A percentile compares a stretch with the other conserved stretches of the same genome.
phyloP scores from a whole-genome alignment of 1,140 invertebrate genomes.

The Drosophila auraria region DNA sequence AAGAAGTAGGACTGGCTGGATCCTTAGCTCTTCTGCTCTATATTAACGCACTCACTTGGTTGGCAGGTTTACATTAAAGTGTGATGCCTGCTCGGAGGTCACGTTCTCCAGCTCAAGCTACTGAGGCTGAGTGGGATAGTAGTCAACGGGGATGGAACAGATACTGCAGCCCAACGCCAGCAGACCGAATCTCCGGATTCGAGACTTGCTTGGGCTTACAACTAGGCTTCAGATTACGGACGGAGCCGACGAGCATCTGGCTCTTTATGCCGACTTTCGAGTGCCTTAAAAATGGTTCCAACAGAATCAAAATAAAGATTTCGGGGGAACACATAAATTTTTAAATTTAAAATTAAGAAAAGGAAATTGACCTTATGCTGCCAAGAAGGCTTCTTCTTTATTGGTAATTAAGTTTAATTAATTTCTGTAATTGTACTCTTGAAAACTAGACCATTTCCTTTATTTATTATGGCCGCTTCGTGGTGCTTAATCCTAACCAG shows the following conservation, averaged over 20 bases:
- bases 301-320: too few species aligned
- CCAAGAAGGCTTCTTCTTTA: background rate
- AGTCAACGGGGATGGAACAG: background rate
- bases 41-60: conserved; percentile 25
- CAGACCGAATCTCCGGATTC: background rate
- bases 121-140: conserved; percentile 4
- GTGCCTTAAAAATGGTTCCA: too few species aligned
- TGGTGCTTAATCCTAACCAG: background rate
- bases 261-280: too few species aligned
- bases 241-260: background rate
- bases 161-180: conserved; percentile 1
- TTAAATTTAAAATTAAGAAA: too few species aligned
- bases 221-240: background rate
- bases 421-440: conserved; percentile 3
- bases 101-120: conserved; percentile 6
- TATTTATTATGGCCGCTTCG: background rate
- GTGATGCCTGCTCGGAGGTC: background rate
- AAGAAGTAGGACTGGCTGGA: conserved; percentile 1
- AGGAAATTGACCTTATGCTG: background rate
- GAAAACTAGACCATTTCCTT: conserved; percentile 1
- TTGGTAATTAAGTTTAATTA: background rate
- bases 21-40: too few species aligned
- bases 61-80: conserved; percentile 11
- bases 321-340: background rate
- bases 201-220: background rate